Base-by-base conservation (phyloP, 2,797 vertebrate genomes). In the Rhinichthys osculus region DNA sequence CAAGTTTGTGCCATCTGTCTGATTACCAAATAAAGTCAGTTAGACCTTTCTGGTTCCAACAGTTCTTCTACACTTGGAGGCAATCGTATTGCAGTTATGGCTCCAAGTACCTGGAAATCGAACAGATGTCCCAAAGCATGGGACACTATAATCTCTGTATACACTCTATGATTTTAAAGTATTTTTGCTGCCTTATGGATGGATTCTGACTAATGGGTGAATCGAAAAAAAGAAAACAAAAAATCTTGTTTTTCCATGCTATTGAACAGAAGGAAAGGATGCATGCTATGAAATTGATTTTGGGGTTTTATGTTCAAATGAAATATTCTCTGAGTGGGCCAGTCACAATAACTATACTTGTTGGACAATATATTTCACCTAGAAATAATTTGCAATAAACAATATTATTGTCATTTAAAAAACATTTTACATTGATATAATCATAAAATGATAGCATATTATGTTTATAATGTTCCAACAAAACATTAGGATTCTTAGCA, bases 1-100 rank as follows among this genome's bases (percentile, higher is more conserved):
- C 13, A 66, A 84, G 70, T 76, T 33, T 78, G 59, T 67, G 52
- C 42, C 74, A 70, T 40, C 47, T 83, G 69, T 62, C 78, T 77
- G 35, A 35, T 72, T 83, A 81, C 73, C 67, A 73, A 78, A 54
- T 47, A 77, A 78, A 79, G 62, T 38, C 74, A 40, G 81, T 62
- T 52, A 57, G 67, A 79, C 69, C 59, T 40, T 44, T 62, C 81
- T 74, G 44, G 44, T 69, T 70, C 19, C 76, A 78, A 64, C 52
- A 83, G 66, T 71, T n/a, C 47, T 76, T 83, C 9, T 82, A 30
- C 40, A 52, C 44, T 78, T 42, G n/a, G 33, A 84, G 33, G 72
- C 82, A 77, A 47, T 50, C 71, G 38, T 35, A 50, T 74, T 74
- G 71, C 38, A 47, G 81, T 50, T 66, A 50, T 67, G 82, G 44